phyloP scores from a whole-genome alignment of 2,113 vertebrate genomes.

The Rhodinocichla rosea region DNA sequence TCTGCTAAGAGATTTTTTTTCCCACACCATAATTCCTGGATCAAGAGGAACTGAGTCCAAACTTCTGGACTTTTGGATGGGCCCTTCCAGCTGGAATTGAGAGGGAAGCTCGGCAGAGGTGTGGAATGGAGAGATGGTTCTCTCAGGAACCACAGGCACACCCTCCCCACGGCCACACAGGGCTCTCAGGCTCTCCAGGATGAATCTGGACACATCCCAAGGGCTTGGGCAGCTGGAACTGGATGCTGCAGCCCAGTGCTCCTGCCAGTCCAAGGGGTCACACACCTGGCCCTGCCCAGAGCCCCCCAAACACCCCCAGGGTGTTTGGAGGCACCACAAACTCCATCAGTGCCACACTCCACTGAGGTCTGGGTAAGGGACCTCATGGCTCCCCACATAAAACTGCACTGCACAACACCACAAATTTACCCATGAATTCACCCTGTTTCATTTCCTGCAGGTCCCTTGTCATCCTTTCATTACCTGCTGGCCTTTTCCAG shows the following conservation, averaged over 20 bases:
- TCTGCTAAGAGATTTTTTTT: background rate
- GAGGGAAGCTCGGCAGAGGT: background rate
- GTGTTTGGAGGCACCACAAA: background rate
- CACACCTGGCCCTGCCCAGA: background rate
- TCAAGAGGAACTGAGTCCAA: background rate
- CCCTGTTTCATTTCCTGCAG: background rate
- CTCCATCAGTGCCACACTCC: background rate
- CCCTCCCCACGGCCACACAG: fast-evolving
- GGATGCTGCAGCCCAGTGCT: background rate
- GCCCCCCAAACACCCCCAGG: background rate
- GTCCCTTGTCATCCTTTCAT: background rate
- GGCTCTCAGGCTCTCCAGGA: background rate
- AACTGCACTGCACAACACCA: background rate
- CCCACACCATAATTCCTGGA: fast-evolving
- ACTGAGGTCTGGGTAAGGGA: background rate
- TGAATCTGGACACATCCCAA: fast-evolving
- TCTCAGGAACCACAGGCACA: background rate
- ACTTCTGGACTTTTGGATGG: background rate
- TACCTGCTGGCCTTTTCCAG: background rate
- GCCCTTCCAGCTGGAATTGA: background rate
- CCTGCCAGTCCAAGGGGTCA: background rate
- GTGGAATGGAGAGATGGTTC: background rate
- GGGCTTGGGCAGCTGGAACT: background rate
- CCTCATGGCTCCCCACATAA: background rate
- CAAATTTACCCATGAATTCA: background rate